Percentiles rank a stretch among this genome's conserved stretches.
phyloP scores from a whole-genome alignment of 2,888 invertebrate species.

The Pyrocoelia pectoralis region DNA sequence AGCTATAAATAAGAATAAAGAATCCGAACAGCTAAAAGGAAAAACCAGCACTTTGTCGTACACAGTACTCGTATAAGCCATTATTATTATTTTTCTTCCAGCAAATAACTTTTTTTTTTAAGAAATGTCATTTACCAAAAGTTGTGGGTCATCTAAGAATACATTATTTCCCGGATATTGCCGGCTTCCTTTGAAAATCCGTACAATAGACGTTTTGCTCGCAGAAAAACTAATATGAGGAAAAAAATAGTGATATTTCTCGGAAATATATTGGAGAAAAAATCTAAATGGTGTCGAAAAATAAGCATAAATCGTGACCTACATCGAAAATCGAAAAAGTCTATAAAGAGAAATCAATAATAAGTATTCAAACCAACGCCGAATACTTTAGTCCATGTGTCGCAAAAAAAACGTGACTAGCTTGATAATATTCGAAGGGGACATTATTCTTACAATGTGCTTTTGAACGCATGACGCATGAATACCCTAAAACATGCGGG shows the following conservation, averaged over 20 bases:
- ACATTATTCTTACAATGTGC: slow-evolving; percentile 39
- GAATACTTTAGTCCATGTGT: slow-evolving; percentile 38
- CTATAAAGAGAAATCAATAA: slow-evolving; percentile 24
- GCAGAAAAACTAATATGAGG: slow-evolving; percentile 1
- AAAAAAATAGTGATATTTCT: not conserved
- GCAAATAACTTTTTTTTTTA: slow-evolving; percentile 11
- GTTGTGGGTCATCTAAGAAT: not conserved
- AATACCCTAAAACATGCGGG: slow-evolving; percentile 25
- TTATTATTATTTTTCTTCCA: slow-evolving; percentile 19
- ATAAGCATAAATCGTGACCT: slow-evolving; percentile 21
- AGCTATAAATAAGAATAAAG: slow-evolving; percentile 17
- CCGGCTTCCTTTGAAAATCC: not conserved
- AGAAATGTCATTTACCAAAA: not conserved
- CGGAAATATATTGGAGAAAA: slow-evolving; percentile 7
- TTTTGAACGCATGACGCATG: slow-evolving; percentile 39
- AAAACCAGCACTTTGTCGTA: slow-evolving; percentile 21
- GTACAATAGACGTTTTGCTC: slow-evolving; percentile 2
- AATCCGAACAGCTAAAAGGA: slow-evolving; percentile 14
- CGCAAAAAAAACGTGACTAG: slow-evolving; percentile 39
- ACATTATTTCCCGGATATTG: not conserved
- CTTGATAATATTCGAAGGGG: slow-evolving; percentile 26
- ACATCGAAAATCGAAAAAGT: slow-evolving; percentile 23
- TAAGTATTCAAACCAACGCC: slow-evolving; percentile 24
- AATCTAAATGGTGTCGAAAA: not conserved
- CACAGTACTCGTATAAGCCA: slow-evolving; percentile 24